Evolutionary conservation across 1,140 invertebrate species (phyloP), one percentile per base, ranked within the genome.

Genomic region (Cephus cinctus): DNA sequence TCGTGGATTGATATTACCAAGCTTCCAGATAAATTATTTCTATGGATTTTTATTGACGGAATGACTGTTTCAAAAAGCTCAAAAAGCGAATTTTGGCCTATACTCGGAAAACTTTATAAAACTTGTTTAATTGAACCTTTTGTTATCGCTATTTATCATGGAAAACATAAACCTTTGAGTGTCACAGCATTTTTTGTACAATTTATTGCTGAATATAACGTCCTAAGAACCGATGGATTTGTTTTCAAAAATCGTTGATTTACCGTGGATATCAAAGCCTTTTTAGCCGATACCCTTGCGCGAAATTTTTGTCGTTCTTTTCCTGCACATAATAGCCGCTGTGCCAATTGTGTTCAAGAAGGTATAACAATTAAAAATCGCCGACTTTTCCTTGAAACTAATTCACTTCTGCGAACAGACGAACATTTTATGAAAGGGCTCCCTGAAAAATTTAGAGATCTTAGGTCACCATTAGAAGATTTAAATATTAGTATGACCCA

Each of bases 401-500:
- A 51, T 45, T 20, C 21, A 2, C 30, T 14, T 15, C 30, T 51
- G 20, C 18, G 49, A 23, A 40, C 34, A 1, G 39, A 32, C 30
- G 19, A 15, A 8, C 38, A 16, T 32, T 51, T 51, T 25, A 43
- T n/a, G n/a, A n/a, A n/a, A n/a, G n/a, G n/a, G n/a, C n/a, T n/a
- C n/a, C n/a, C n/a, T n/a, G n/a, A n/a, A n/a, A n/a, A n/a, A n/a
- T n/a, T n/a, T n/a, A n/a, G n/a, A 14, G 14, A 15, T 8, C 14
- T 9, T 11, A 2, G 12, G 9, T 43, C 43, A 15, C 44, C 44
- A 21, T 36, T 54, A 18, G 19, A 12, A 18, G 15, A 30, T 12
- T 14, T 54, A 11, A 20, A 34, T 35, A 40, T 57, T 27, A 43
- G 34, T 22, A 23, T 58, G 30, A 34, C 58, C 11, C 22, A 43